Percentiles rank a stretch among this genome's conserved stretches.
phyloP scores from a whole-genome alignment of 2,888 invertebrate species.

The Ecliptopera silaceata region DNA sequence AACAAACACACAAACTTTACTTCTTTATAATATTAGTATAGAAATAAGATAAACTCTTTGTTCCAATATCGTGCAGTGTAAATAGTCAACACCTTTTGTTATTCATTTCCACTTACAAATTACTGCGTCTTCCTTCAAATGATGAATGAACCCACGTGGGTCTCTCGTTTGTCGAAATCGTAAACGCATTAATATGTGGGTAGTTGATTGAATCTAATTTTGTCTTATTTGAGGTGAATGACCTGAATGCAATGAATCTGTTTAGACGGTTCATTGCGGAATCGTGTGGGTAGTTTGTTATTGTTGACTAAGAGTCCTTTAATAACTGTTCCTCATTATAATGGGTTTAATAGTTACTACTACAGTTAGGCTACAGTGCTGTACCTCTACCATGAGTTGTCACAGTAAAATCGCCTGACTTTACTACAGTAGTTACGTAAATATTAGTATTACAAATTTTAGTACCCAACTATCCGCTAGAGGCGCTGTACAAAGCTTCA shows the following conservation, averaged over 20 bases:
- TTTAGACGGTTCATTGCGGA: conserved; percentile 35
- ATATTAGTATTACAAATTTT: too few relatives aligned
- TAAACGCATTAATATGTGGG: conserved; percentile 75
- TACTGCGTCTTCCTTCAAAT: conserved; percentile 20
- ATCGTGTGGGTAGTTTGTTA: conserved; percentile 35
- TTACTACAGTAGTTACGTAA: too few relatives aligned
- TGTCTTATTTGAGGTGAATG: conserved; percentile 72
- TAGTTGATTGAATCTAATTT: conserved; percentile 73
- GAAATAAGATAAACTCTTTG: too few relatives aligned
- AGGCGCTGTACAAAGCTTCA: too few relatives aligned
- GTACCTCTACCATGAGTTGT: too few relatives aligned
- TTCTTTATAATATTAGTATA: too few relatives aligned
- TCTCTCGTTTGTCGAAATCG: conserved; percentile 54
- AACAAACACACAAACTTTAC: too few relatives aligned
- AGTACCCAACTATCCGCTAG: too few relatives aligned
- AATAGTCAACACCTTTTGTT: conserved; percentile 7
- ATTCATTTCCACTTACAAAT: conserved; percentile 21
- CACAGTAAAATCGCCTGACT: too few relatives aligned
- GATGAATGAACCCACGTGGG: conserved; percentile 38
- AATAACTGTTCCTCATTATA: conserved; percentile 15
- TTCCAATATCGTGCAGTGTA: too few relatives aligned
- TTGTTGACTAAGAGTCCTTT: conserved; percentile 32
- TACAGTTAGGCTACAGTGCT: too few relatives aligned
- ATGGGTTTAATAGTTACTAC: too few relatives aligned
- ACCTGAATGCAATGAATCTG: conserved; percentile 49